Base-by-base conservation (phyloP, 2,888 invertebrate species). In the Aphidoletes aphidimyza region DNA sequence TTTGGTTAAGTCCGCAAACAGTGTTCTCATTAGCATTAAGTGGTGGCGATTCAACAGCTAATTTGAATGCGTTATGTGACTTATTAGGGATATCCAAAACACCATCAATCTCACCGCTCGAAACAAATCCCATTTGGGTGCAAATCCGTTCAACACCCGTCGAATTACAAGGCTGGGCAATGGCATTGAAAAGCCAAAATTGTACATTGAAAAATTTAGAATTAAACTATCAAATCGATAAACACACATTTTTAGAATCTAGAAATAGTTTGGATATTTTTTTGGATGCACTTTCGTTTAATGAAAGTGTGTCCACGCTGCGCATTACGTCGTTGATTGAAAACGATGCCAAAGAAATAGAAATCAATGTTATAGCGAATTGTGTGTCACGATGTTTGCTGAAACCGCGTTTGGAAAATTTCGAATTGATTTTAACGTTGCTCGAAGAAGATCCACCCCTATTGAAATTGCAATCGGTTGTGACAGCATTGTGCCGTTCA, bases 371-470 rank as follows among this genome's bases (percentile, higher is more conserved):
- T 85, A 87, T 91, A 59, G 91, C 91, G 0, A 89, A 88, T 47
- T 91, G 91, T 86, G 89, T 91, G 47, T 89, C 90, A 78, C 90
- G 89, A 85, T 89, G 91, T 17, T 87, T 91, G 22, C 86, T 90
- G 14, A 92, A 92, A 87, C 90, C 91, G 85, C 89, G 90, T 84
- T 88, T 92, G 37, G 90, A 91, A 87, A 91, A 90, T 86, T 91
- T 92, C 86, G 92, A 92, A 87, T 88, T 92, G 83, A 91, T 91
- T 84, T 90, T 92, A 86, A 92, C 92, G 0, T 90, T 91, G 84
- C 87, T 92, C 78, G 92, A 92, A 87, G 92, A 92, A 86, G 91
- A 91, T 84, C 91, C 91, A 19, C 91, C 88, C 84, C 87, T 88
- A 87, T 88, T 87, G 86, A 90, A 91, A 86, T 88, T 92, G 86